Conservation (phyloP, 2,797 vertebrate genomes). For the Macroramphosus scolopax region DNA sequence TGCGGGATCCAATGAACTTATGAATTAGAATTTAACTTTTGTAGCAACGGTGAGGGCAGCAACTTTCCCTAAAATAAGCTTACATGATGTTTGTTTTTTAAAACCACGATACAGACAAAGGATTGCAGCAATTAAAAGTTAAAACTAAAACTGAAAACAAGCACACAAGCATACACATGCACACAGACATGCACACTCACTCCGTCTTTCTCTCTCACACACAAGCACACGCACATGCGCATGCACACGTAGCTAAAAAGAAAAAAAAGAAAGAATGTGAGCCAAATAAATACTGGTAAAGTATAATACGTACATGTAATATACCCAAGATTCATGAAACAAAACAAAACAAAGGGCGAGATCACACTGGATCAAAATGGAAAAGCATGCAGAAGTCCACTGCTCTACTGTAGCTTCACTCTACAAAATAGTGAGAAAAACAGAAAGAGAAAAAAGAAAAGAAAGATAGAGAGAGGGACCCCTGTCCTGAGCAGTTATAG, state of each 20-base stretch:
- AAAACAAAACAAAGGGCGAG: conserved; percentile 61
- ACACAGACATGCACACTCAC: conserved; percentile 49
- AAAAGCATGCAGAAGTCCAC: conserved; percentile 79
- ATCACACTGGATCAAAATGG: conserved; percentile 69
- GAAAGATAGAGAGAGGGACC: conserved; percentile 53
- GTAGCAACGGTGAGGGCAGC: conserved; percentile 36
- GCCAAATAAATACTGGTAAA: conserved; percentile 66
- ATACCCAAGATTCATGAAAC: conserved; percentile 64
- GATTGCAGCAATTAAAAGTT: conserved; percentile 58
- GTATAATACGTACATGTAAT: conserved; percentile 64
- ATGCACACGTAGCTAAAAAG: conserved; percentile 50
- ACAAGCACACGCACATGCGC: conserved; percentile 20
- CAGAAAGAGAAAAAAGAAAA: conserved; percentile 36
- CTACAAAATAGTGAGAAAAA: conserved; percentile 60
- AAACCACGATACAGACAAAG: conserved; percentile 59
- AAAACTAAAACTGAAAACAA: conserved; percentile 63
- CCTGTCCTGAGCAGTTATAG: conserved; percentile 74
- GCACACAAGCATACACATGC: conserved; percentile 57
- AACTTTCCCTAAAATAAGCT: conserved; percentile 50
- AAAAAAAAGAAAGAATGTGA: conserved; percentile 43
- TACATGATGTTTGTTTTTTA: conserved; percentile 19
- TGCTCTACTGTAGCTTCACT: conserved; percentile 80
- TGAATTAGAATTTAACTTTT: conserved; percentile 32
- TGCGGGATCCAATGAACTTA: conserved; percentile 26
- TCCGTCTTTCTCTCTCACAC: conserved; percentile 26